phyloP scores from a whole-genome alignment of 2,888 invertebrate species.

The Latrodectus hesperus region DNA sequence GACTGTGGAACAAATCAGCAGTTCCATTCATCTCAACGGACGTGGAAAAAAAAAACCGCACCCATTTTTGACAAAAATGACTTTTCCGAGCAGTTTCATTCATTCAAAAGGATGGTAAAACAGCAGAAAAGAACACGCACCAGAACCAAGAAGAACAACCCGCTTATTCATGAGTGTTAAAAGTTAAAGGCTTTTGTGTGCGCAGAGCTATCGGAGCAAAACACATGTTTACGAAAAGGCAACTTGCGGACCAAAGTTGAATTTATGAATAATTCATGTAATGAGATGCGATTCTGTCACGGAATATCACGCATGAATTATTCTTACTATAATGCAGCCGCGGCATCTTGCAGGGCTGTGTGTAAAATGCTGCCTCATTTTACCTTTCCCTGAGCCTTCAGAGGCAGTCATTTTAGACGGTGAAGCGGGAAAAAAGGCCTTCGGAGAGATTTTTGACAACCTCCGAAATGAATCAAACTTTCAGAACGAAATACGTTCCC shows the following conservation, averaged over 20 bases:
- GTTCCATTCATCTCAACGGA: no score
- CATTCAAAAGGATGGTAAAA: conserved; percentile 4
- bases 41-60: no score
- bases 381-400: no score
- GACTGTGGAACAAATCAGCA: no score
- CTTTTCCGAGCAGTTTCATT: conserved; percentile 48
- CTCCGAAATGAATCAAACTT: no score
- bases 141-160: neutral
- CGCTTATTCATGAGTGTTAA: conserved; percentile 50
- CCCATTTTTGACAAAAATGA: neutral
- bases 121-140: neutral
- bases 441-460: no score
- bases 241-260: conserved; percentile 40
- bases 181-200: conserved; percentile 33
- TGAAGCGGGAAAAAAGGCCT: no score
- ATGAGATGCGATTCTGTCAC: conserved; percentile 48
- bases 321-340: conserved; percentile 33
- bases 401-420: neutral
- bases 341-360: no score
- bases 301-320: conserved; percentile 59
- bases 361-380: no score
- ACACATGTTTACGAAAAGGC: conserved; percentile 62
- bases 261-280: conserved; percentile 55
- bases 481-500: no score
- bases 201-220: conserved; percentile 49